phyloP scores from a whole-genome alignment of 2,797 vertebrate species.

The Notolabrus celidotus region DNA sequence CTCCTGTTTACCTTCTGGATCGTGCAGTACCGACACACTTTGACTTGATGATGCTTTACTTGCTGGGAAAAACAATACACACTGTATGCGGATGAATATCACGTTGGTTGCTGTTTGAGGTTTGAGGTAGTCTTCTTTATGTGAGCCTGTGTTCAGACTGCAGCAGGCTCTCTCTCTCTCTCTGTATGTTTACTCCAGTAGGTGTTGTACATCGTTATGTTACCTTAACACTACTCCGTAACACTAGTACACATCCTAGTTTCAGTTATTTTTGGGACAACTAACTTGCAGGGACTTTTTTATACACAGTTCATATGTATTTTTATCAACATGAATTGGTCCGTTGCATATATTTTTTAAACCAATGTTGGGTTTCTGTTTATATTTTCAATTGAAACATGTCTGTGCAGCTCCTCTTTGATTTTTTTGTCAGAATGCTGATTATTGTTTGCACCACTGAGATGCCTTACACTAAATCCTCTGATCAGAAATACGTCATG shows the following conservation, averaged over 20 bases:
- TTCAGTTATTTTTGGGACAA: slow-evolving; percentile 16
- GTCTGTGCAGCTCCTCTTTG: slow-evolving; percentile 46
- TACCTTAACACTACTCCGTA: slow-evolving; percentile 25
- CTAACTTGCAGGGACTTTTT: slow-evolving; percentile 47
- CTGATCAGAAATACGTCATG: background rate
- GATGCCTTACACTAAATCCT: slow-evolving; percentile 12
- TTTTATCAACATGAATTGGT: slow-evolving; percentile 49
- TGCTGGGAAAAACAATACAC: slow-evolving; percentile 14
- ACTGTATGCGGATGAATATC: background rate
- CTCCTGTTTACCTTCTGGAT: background rate
- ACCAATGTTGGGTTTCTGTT: slow-evolving; percentile 48
- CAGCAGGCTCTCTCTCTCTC: slow-evolving; percentile 1
- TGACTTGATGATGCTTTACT: slow-evolving; percentile 1
- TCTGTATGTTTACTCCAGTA: slow-evolving; percentile 48
- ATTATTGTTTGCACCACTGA: slow-evolving; percentile 16
- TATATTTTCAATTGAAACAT: slow-evolving; percentile 26
- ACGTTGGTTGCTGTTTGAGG: background rate
- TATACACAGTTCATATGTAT: slow-evolving; percentile 46
- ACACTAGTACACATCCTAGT: slow-evolving; percentile 28
- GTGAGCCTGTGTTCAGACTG: slow-evolving; percentile 13
- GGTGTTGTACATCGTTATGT: slow-evolving; percentile 16
- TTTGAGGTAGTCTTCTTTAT: slow-evolving; percentile 13
- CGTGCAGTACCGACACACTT: background rate
- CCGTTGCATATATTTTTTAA: slow-evolving; percentile 38
- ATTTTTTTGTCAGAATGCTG: slow-evolving; percentile 25